Conservation (phyloP, 2,888 invertebrate genomes). For the Acanthosepion lycidas region DNA sequence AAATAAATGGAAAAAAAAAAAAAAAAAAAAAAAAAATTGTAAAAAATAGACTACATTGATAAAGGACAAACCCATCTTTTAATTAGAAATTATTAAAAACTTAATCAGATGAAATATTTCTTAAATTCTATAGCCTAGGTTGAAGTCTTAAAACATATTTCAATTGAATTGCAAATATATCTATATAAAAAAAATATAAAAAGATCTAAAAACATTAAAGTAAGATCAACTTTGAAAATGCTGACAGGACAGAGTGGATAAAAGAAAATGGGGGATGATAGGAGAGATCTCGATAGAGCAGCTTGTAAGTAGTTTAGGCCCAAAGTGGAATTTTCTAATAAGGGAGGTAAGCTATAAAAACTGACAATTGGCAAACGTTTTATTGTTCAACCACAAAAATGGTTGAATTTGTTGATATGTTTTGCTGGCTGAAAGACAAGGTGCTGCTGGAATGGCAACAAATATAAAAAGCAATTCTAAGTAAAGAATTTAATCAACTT, state of each 20-base stretch:
- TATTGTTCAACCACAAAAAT: background rate
- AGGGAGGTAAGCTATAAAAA: background rate
- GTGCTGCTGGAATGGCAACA: background rate
- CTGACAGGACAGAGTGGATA: too few relatives aligned
- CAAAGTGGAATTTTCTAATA: background rate
- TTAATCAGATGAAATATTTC: background rate
- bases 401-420: background rate
- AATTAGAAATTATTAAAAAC: background rate
- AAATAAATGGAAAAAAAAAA: background rate
- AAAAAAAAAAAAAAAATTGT: background rate
- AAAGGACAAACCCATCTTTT: background rate
- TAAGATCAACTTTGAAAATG: background rate
- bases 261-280: too few relatives aligned
- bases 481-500: too few relatives aligned
- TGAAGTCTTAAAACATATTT: background rate
- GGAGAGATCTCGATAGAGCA: too few relatives aligned
- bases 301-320: background rate
- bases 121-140: background rate
- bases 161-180: background rate
- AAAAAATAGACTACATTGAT: background rate
- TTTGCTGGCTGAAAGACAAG: slow-evolving; percentile 10
- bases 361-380: background rate
- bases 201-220: background rate
- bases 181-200: background rate
- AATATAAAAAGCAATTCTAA: background rate